Evolutionary conservation across 2,797 vertebrate genomes (phyloP), one percentile per base, ranked within the genome.

Genomic region (Capromys pilorides): DNA sequence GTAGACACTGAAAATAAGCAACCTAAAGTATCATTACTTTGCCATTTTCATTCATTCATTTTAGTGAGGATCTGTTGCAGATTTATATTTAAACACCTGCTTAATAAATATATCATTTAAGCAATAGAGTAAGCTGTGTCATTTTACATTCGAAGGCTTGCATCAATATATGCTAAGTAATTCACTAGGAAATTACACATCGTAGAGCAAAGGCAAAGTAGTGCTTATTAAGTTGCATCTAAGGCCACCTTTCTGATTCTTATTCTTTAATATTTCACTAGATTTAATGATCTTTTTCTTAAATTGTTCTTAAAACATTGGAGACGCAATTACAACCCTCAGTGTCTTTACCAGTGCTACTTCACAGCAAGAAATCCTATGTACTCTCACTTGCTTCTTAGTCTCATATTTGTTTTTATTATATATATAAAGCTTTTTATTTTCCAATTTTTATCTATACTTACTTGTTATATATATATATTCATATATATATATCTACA

Each of bases 51-150:
- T 67, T 45, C 4, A 69, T 82, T 85, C 9, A 64, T 75, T 88
- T 93, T 88, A 92, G 84, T 90, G 79, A 13, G 10, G 77, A 89
- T 82, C 19, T 78, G 2, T 22, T 51, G 64, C 8, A 88, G 45
- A 67, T 86, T 39, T 31, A 8, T 49, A 85, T 82, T 88, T 83
- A 71, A 82, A 13, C 12, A n/a, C 85, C 2, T 80, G n/a, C 45
- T 80, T 51, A 78, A 84, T 93, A 87, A 61, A 57, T 64, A 36
- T 10, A 54, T 57, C 69, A 73, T 89, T 26, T 62, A 92, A 85
- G 6, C 39, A 82, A 61, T 49, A 57, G 7, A 86, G n/a, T 71
- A 85, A 90, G 61, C 13, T 59, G 12, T 49, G 49, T 11, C 16
- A 82, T 90, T 62, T 62, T 22, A 78, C 14, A 75, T 80, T 77